A percentile compares a stretch with the other conserved stretches of the same genome.
phyloP scores from a whole-genome alignment of 2,888 invertebrate genomes.

The Dasypogon diadema region DNA sequence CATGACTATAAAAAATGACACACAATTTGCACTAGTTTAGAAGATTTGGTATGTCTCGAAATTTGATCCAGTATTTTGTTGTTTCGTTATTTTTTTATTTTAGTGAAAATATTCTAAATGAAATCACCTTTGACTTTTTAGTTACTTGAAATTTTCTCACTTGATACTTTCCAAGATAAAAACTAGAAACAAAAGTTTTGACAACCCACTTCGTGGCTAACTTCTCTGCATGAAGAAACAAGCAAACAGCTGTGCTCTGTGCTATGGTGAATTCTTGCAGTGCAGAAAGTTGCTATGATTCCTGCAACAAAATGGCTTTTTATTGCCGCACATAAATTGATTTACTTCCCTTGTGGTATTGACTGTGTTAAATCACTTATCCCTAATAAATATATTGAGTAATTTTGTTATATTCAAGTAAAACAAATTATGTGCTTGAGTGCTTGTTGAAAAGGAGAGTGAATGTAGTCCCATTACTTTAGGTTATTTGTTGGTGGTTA shows the following conservation, averaged over 20 bases:
- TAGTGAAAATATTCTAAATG: slow-evolving; percentile 1
- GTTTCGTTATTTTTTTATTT: neutral
- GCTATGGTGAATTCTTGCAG: neutral
- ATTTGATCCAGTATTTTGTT: neutral
- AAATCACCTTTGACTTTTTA: slow-evolving; percentile 29
- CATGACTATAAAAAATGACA: slow-evolving; percentile 18
- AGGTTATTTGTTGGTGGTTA: too few relatives aligned
- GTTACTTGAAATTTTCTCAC: slow-evolving; percentile 35
- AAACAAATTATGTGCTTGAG: too few relatives aligned
- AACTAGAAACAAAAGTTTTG: slow-evolving; percentile 50
- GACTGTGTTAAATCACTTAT: too few relatives aligned
- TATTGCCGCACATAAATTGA: too few relatives aligned
- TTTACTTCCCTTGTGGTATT: too few relatives aligned
- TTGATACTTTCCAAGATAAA: slow-evolving; percentile 8
- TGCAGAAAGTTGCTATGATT: too few relatives aligned
- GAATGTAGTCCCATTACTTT: too few relatives aligned
- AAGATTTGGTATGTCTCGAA: neutral
- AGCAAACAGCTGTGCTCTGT: slow-evolving; percentile 18
- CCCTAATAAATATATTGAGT: too few relatives aligned
- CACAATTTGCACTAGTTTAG: slow-evolving; percentile 1
- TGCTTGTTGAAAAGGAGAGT: too few relatives aligned
- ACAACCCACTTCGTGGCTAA: slow-evolving; percentile 55
- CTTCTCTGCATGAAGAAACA: slow-evolving; percentile 44
- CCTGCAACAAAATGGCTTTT: too few relatives aligned
- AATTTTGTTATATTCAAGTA: too few relatives aligned